These are phyloP conservation scores for Melopsittacus undulatus DNA, from an alignment of 2,797 vertebrate genomes.

Conservation along the genomic window DNA sequence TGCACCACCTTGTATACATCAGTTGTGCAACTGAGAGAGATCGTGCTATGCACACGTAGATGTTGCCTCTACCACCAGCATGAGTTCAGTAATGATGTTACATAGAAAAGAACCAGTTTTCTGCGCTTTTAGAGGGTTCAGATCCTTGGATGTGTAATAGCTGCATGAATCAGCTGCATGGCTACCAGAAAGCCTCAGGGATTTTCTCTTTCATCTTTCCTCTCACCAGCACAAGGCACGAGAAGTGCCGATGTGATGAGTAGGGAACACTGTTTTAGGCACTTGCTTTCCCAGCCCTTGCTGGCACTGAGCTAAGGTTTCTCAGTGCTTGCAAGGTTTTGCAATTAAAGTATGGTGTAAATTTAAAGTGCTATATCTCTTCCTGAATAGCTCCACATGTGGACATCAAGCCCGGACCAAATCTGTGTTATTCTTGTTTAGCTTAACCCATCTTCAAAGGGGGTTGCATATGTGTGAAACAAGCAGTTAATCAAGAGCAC, in stretches of 20 bases:
- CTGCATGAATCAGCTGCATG: not conserved
- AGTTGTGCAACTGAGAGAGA: not conserved
- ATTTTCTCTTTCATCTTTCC: not conserved
- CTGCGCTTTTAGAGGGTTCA: not conserved
- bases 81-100: not conserved
- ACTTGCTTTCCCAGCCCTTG: not conserved
- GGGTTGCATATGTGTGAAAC: not conserved
- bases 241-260: not conserved
- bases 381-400: not conserved
- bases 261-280: not conserved
- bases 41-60: accelerated
- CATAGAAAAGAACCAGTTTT: not conserved
- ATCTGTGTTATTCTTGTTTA: not conserved
- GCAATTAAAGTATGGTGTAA: not conserved
- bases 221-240: not conserved
- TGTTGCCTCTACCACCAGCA: not conserved
- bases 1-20: too few relatives aligned
- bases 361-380: not conserved
- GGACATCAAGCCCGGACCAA: not conserved
- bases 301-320: not conserved
- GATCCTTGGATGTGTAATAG: not conserved
- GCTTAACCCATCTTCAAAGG: not conserved
- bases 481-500: not conserved
- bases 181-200: not conserved
- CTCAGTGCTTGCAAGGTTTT: not conserved